Conservation (phyloP, 2,113 vertebrate species). For the Monopterus albus region DNA sequence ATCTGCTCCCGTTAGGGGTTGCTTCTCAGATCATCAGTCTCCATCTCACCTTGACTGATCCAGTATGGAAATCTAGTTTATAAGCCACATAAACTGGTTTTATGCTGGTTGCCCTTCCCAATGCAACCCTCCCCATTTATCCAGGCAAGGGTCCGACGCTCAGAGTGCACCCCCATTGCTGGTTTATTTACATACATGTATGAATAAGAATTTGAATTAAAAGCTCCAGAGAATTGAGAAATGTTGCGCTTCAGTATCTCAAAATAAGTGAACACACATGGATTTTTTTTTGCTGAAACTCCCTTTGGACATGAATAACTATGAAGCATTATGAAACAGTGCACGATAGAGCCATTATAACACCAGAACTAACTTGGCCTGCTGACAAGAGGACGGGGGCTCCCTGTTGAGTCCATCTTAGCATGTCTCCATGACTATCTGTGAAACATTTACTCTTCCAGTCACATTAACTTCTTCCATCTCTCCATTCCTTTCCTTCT, state of each 20-base stretch:
- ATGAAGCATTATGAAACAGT: constrained; percentile 21
- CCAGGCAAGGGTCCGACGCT: too few species aligned
- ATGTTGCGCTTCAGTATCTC: not conserved
- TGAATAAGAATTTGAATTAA: not conserved
- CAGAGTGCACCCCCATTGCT: too few species aligned
- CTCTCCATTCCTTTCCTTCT: constrained; percentile 31
- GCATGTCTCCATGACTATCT: constrained; percentile 70
- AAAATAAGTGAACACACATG: constrained; percentile 1
- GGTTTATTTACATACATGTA: too few species aligned
- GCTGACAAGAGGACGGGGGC: constrained; percentile 60
- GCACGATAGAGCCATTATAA: constrained; percentile 64
- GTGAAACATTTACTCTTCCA: constrained; percentile 69
- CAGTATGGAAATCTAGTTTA: too few species aligned
- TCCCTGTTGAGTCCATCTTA: constrained; percentile 64
- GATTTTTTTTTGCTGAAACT: not conserved
- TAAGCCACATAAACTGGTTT: too few species aligned
- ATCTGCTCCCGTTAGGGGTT: too few species aligned
- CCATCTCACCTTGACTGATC: too few species aligned
- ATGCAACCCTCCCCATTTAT: too few species aligned
- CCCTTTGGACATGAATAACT: constrained; percentile 9
- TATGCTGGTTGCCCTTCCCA: too few species aligned
- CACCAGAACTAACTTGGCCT: constrained; percentile 60
- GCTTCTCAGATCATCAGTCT: too few species aligned
- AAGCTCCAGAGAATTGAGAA: not conserved
- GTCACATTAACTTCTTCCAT: constrained; percentile 57